Evolutionary conservation across 1,140 invertebrate genomes (phyloP).

Genomic region (Papilio machaon): DNA sequence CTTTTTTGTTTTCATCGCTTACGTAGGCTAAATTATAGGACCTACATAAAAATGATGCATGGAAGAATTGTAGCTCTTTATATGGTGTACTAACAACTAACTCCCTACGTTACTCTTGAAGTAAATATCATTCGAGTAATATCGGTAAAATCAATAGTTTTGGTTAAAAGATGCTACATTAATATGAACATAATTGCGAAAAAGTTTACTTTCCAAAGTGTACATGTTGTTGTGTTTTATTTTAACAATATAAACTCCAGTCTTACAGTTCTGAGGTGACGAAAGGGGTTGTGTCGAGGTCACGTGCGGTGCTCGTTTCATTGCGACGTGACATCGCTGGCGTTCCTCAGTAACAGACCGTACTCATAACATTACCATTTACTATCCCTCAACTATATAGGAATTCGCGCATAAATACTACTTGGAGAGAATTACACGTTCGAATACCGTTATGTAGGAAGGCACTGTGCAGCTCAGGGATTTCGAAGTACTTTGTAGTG

Average conservation of each 20-base stretch:
- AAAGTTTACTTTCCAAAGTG: too few species aligned
- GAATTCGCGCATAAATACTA: not conserved
- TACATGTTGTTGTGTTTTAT: not conserved
- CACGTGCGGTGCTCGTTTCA: conserved; percentile 5
- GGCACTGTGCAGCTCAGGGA: not conserved
- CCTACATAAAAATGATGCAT: too few species aligned
- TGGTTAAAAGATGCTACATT: too few species aligned
- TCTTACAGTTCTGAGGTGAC: not conserved
- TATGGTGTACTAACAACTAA: too few species aligned
- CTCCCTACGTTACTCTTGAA: too few species aligned
- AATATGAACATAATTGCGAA: too few species aligned
- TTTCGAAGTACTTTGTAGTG: not conserved
- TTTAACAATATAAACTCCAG: not conserved
- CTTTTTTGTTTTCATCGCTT: too few species aligned
- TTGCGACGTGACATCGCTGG: not conserved
- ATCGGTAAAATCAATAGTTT: too few species aligned
- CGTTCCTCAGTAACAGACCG: not conserved
- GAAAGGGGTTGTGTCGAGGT: conserved; percentile 4
- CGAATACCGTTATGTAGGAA: not conserved
- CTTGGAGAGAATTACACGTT: not conserved
- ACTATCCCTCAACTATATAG: not conserved
- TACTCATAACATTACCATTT: conserved; percentile 1
- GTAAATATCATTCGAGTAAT: too few species aligned
- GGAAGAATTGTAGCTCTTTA: too few species aligned
- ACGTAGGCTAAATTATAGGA: too few species aligned